Conservation (phyloP, 1,140 invertebrate genomes). For the Solenopsis fugax region DNA sequence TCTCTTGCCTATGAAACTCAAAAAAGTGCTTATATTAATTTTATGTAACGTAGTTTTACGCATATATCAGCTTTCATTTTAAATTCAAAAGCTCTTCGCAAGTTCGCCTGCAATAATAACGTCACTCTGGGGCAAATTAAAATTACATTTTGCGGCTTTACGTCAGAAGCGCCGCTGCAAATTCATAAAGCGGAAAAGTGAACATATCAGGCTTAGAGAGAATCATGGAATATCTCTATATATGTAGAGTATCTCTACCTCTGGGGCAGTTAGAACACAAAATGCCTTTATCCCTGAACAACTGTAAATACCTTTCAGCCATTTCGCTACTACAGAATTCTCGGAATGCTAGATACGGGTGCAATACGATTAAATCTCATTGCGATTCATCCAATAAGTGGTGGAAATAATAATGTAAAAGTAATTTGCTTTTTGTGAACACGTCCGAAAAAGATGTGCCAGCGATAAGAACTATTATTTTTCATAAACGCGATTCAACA, state of each 20-base stretch:
- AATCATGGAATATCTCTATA: background rate
- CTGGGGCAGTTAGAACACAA: background rate
- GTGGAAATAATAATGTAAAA: background rate
- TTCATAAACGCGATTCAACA: background rate
- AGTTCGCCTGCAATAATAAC: conserved; percentile 19
- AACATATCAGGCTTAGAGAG: background rate
- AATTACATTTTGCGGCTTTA: conserved; percentile 43
- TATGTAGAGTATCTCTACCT: conserved; percentile 21
- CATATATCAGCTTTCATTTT: background rate
- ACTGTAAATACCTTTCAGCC: conserved; percentile 18
- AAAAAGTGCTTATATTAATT: background rate
- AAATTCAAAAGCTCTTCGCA: background rate
- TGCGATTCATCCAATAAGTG: background rate
- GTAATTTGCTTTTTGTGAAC: background rate
- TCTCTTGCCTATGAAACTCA: background rate
- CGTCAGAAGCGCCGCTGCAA: conserved; percentile 5
- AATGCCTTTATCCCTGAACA: conserved; percentile 33
- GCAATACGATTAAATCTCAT: conserved; percentile 31
- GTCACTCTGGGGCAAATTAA: conserved; percentile 37
- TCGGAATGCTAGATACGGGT: background rate
- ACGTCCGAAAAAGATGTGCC: conserved; percentile 1
- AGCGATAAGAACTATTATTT: background rate
- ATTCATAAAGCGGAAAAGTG: conserved; percentile 13
- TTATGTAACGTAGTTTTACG: background rate
- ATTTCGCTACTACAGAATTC: conserved; percentile 18